Conservation (phyloP, 2,888 invertebrate genomes). For the Ametastegia equiseti region DNA sequence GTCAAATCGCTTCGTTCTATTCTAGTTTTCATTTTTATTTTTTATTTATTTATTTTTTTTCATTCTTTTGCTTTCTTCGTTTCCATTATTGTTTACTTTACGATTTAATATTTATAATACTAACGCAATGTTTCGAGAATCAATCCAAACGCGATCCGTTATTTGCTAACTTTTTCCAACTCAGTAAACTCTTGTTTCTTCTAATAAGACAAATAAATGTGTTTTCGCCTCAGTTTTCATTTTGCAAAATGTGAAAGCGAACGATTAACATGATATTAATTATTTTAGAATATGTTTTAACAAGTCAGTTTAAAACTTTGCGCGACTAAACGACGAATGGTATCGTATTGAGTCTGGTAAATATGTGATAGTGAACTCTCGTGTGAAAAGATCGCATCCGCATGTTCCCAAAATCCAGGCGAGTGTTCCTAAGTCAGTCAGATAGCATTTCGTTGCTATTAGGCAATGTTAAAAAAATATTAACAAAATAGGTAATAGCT, state of each 20-base stretch:
- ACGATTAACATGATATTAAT: background rate
- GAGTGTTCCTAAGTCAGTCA: slow-evolving; percentile 31
- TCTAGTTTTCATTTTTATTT: background rate
- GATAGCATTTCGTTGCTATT: slow-evolving; percentile 50
- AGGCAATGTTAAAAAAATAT: slow-evolving; percentile 56
- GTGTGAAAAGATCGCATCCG: slow-evolving; percentile 5
- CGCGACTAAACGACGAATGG: background rate
- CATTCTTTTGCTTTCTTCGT: background rate
- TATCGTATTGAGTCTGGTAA: too few relatives aligned
- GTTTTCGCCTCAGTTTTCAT: background rate
- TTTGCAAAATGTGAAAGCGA: background rate
- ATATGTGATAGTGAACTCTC: too few relatives aligned
- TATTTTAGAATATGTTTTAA: background rate
- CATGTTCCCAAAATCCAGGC: background rate
- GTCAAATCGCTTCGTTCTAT: slow-evolving; percentile 4
- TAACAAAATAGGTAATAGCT: slow-evolving; percentile 59
- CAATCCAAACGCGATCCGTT: slow-evolving; percentile 1
- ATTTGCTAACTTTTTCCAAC: background rate
- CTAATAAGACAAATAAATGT: background rate
- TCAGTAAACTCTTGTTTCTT: background rate
- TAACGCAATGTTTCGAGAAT: slow-evolving; percentile 15
- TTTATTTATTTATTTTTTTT: background rate
- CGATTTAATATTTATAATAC: slow-evolving; percentile 16
- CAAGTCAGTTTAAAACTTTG: background rate
- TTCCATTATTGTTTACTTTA: background rate